Evolutionary conservation across 2,888 invertebrate species (phyloP).

Genomic region (Microctonus brassicae): DNA sequence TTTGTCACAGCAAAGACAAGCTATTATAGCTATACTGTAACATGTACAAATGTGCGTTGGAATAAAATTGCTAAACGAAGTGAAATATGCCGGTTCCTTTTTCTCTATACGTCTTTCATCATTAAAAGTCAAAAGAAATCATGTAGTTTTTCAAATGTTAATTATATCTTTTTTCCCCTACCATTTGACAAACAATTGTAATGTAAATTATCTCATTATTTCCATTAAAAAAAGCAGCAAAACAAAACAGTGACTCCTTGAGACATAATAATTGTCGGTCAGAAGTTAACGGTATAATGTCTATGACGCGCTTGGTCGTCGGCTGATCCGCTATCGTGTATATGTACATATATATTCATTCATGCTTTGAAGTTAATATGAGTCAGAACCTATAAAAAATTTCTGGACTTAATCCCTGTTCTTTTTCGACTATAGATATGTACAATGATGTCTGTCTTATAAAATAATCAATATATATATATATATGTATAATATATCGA

Average conservation of each 20-base stretch:
- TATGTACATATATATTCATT: neutral
- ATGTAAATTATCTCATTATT: neutral
- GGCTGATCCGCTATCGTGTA: neutral
- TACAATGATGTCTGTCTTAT: no score
- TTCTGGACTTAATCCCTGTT: no score
- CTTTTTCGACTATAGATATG: no score
- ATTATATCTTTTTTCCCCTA: neutral
- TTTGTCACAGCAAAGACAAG: conserved; percentile 2
- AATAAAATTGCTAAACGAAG: neutral
- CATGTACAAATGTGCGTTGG: neutral
- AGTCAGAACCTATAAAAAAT: no score
- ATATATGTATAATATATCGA: neutral
- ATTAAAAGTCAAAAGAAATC: neutral
- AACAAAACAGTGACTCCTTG: no score
- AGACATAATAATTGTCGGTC: neutral
- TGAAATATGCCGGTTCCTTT: neutral
- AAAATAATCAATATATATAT: neutral
- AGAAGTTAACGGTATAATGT: conserved; percentile 19
- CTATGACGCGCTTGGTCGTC: conserved; percentile 8
- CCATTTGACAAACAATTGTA: neutral
- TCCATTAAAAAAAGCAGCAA: neutral
- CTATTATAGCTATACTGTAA: no score
- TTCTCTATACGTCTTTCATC: neutral
- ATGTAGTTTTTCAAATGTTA: neutral
- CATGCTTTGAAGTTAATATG: no score